Evolutionary conservation across 2,113 vertebrate genomes (phyloP), one percentile per base, ranked within the genome.

Genomic region (Ptychochromis oligacanthus): DNA sequence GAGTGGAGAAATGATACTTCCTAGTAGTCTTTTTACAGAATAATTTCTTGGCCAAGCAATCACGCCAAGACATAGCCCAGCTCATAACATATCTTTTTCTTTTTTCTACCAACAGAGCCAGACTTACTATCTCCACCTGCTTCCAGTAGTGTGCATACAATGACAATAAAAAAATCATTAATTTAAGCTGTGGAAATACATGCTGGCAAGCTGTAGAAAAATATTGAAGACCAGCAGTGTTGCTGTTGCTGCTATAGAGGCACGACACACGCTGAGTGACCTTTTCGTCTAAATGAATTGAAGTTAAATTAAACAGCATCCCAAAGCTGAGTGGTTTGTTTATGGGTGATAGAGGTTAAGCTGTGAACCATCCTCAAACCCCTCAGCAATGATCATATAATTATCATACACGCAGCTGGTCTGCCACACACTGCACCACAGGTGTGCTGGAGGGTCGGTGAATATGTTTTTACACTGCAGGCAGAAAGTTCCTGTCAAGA

Each of bases 351-450:
- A 6, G 82, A 87, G 85, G 83, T 89, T 90, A 89, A 90, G 83
- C 83, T 85, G 85, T 43, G 77, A 90, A 75, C 52, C 31, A 57
- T 56, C 36, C 40, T 78, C 24, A 62, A 84, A 77, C 80, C 81
- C 75, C 70, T 83, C 83, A 83, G 83, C 86, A 55, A 82, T 87
- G 75, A 88, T 93, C 84, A 88, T 82, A 62, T 88, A 82, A 91
- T 93, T 90, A 91, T 89, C 75, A 88, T 75, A 80, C 58, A 62
- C 83, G 24, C 87, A 92, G 80, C 81, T 89, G 85, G 62, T 79
- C 96, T 96, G 92, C 77, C 75, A 80, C 60, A 58, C 49, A 26
- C 36, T 52, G 75, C 84, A 82, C 89, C 62, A 83, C 90, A 90
- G 84, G 90, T 93, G 89, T 70, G 89, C 84, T 78, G 75, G 9